Conservation (phyloP, 2,113 vertebrate species). For the Paramormyrops kingsleyae region DNA sequence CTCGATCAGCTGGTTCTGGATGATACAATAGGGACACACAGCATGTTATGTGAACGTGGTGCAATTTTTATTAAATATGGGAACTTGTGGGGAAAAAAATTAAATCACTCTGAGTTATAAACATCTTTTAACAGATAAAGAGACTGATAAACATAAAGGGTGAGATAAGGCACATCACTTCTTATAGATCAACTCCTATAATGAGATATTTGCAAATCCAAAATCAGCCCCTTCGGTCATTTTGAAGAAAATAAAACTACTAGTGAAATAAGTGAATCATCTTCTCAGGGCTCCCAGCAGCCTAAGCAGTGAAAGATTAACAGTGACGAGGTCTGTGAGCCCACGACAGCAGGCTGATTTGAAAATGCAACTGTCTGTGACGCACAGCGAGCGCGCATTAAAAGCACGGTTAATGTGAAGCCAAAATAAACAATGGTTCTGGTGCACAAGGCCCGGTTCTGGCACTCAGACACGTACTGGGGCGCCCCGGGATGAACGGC, state of each 20-base stretch:
- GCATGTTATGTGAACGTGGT: background rate
- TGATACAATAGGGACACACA: background rate
- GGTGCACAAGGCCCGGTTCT: constrained; percentile 49
- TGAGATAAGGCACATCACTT: background rate
- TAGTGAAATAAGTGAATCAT: constrained; percentile 64
- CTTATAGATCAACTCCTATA: background rate
- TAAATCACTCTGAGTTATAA: background rate
- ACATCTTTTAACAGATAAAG: background rate
- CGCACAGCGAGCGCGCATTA: background rate
- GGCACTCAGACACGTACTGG: constrained; percentile 70
- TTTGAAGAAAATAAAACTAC: constrained; percentile 61
- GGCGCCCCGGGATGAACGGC: constrained; percentile 47
- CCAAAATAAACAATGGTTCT: constrained; percentile 47
- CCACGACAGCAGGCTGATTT: constrained; percentile 46
- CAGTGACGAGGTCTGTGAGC: constrained; percentile 56
- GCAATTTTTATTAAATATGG: background rate
- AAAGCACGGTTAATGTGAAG: constrained; percentile 65
- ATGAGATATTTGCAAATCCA: background rate
- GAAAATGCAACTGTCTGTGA: constrained; percentile 65
- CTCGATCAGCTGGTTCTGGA: background rate
- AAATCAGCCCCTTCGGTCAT: constrained; percentile 42
- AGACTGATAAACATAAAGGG: background rate
- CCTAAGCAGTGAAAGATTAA: constrained; percentile 66
- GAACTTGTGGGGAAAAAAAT: background rate
- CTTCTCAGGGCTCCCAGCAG: constrained; percentile 54